Evolutionary conservation across 64 coral and sea anemone genomes (phyloP), one percentile per base, ranked within the genome.

Genomic region (Acropora tenuis): DNA sequence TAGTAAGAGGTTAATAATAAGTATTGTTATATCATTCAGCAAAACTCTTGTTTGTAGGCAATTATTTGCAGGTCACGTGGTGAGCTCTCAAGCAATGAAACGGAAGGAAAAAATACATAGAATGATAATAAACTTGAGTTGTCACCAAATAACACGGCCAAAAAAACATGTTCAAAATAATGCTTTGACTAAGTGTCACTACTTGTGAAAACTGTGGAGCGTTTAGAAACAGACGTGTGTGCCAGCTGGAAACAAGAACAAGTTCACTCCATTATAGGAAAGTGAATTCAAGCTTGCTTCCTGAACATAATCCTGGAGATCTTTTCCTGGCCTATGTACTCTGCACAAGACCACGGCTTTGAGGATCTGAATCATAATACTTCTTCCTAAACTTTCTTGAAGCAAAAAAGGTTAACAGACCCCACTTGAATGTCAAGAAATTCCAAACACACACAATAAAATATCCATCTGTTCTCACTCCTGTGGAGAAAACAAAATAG

Each of bases 391-490:
- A 93, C 9, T 75, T 83, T 46, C 92, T 94, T 42, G 92, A 66
- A 43, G 78, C 80, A 45, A 94, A 44, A 20, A 97, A 45, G 8
- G 86, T 73, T 4, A 91, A 47, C 18, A 97, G 49, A 6, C 91
- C 81, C 92, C 92, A 97, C 78, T 97, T 97, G 77, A 97, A 91
- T 10, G 95, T 94, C 92, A 97, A 88, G 65, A 97, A 94, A 17
- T 60, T 77, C 95, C 95, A 97, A 8, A 97, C 92, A 8, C 81
- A 85, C 47, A 88, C 92, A 73, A 97, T 60, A 80, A 91, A 97
- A 78, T 80, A 76, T 40, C 95, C 88, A 69, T 60, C 15, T 1
- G 52, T 72, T 73, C 82, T 63, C 43, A 94, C 63, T 79, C 90
- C 94, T 96, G 90, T 16, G 57, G 71, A 90, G 69, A 15, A 71